These are phyloP conservation scores for Drosophila austrosaltans DNA, from an alignment of 2,888 invertebrate species.

Conservation along the genomic window DNA sequence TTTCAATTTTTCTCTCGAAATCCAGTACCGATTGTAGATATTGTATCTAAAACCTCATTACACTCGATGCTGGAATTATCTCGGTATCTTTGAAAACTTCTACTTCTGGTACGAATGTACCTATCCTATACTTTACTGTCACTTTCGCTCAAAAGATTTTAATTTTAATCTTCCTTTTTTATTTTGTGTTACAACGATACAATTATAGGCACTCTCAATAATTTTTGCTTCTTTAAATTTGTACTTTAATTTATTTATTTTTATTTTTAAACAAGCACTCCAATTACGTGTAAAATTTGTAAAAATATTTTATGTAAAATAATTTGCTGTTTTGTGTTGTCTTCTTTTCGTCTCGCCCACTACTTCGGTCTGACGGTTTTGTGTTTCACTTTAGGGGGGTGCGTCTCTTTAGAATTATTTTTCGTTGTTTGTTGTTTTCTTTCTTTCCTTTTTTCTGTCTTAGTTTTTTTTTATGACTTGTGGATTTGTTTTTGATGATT, in stretches of 20 bases:
- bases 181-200: background rate
- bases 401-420: background rate
- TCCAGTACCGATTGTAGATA: too few relatives aligned
- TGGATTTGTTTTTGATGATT: slow-evolving; percentile 1
- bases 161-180: too few relatives aligned
- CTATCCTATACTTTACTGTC: too few relatives aligned
- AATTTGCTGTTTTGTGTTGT: background rate
- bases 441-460: background rate
- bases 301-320: background rate
- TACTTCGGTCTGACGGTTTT: slow-evolving; percentile 1
- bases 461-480: background rate
- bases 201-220: background rate
- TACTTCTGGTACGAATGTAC: too few relatives aligned
- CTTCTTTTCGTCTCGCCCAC: slow-evolving; percentile 3
- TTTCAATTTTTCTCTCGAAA: too few relatives aligned
- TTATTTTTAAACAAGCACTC: slow-evolving; percentile 4
- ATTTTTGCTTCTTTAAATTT: background rate
- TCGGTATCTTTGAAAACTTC: too few relatives aligned
- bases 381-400: background rate
- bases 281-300: background rate
- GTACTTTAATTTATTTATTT: background rate
- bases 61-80: too few relatives aligned
- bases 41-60: too few relatives aligned
- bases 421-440: background rate
- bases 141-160: too few relatives aligned